phyloP scores from a whole-genome alignment of 2,797 vertebrate species.

The Microctenopoma lineatum region DNA sequence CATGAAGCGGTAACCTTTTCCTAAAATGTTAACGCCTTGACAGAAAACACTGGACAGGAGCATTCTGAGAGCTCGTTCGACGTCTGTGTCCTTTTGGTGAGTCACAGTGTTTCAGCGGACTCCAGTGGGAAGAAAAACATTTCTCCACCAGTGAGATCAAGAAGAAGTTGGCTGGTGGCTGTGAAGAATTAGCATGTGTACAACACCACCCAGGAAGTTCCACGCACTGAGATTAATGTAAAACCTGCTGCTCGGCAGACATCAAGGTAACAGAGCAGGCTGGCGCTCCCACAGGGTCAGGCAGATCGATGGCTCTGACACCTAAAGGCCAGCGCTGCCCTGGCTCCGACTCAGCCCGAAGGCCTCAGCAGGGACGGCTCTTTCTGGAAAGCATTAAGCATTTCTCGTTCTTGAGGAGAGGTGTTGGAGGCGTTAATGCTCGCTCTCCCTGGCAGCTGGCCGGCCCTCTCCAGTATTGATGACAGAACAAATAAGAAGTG shows the following conservation, averaged over 20 bases:
- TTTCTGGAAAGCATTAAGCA: constrained; percentile 21
- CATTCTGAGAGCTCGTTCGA: constrained; percentile 80
- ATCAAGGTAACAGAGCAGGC: constrained; percentile 51
- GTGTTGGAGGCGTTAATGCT: constrained; percentile 38
- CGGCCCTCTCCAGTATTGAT: constrained; percentile 38
- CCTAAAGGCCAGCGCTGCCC: constrained; percentile 58
- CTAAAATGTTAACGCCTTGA: constrained; percentile 72
- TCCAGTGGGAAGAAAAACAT: constrained; percentile 31
- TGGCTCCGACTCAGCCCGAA: constrained; percentile 24
- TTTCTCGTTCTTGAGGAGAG: constrained; percentile 40
- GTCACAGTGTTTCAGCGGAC: constrained; percentile 57
- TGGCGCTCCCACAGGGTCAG: constrained; percentile 46
- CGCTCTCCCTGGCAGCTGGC: constrained; percentile 38
- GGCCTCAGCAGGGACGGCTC: constrained; percentile 17
- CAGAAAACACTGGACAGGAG: constrained; percentile 49
- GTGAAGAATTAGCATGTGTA: neutral
- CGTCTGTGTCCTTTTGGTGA: constrained; percentile 77
- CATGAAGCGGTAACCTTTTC: constrained; percentile 74
- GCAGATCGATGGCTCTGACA: constrained; percentile 68
- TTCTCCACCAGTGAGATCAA: constrained; percentile 1
- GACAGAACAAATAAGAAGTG: constrained; percentile 56
- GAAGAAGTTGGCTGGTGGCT: neutral
- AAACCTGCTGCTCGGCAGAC: constrained; percentile 53
- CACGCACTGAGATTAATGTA: constrained; percentile 66
- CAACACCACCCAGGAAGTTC: constrained; percentile 8